Base-by-base conservation (phyloP, 2,797 vertebrate species). In the Pachyuromys duprasi region DNA sequence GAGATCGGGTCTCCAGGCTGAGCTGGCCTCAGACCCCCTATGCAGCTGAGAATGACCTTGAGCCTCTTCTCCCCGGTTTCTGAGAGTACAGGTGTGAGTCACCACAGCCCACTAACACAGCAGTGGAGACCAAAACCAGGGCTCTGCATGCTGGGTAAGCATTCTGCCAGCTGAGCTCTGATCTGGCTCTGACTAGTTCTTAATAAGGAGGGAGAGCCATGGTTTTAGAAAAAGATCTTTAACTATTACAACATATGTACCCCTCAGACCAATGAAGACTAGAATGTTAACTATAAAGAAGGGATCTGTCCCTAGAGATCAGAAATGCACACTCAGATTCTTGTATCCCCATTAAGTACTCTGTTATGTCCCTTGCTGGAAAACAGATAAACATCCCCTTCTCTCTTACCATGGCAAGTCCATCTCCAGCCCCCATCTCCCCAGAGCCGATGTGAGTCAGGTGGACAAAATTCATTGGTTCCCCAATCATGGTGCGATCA, bases 401-500 rank as follows among this genome's bases (percentile, higher is more conserved):
- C 81, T 60, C 84, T 82, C 1, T 96, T 98, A 99, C 99, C 98
- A 99, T 99, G 79, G 99, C 98, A 89, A 98, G 97, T 13, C 99
- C 98, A 3, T 99, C 99, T 0, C 99, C 99, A 0, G 98, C 98
- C 0, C 98, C 98, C 99, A 99, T 99, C 97, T 99, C 99, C 33
- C 99, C 99, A 0, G 99, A 99, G 89, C 99, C 99, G 5, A 99
- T 99, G 98, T 99, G 99, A 0, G 99, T 99, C 98, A 99, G 99
- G 98, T 99, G 99, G 53, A 99, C 98, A 86, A 99, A 99, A 98
- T 99, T 99, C 95, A 99, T 99, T 0, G 99, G 99, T 93, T 99
- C 99, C 22, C 99, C 99, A 0, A 99, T 99, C 99, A 99, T 99
- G 90, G 96, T 99, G 96, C 99, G 99, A 94, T 99, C 99, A 0